Evolutionary conservation across 2,888 invertebrate genomes (phyloP).

Genomic region (Eupithecia exiguata): DNA sequence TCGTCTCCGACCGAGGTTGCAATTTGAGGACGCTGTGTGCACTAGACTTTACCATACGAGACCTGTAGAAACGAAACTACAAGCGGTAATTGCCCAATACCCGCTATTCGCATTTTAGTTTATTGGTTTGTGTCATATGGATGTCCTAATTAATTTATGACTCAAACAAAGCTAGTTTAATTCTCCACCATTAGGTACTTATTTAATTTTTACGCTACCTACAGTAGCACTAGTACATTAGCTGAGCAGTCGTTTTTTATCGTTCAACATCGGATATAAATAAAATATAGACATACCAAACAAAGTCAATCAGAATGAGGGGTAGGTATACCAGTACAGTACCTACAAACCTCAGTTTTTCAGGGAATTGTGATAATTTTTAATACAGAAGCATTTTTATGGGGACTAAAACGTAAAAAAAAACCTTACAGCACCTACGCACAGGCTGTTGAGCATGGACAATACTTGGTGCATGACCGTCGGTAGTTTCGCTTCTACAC

Average conservation of each 20-base stretch:
- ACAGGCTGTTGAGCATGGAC: too few species aligned
- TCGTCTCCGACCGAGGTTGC: slow-evolving; percentile 52
- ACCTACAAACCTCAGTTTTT: neutral
- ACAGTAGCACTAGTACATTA: too few species aligned
- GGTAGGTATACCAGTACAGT: neutral
- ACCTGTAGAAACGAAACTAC: slow-evolving; percentile 24
- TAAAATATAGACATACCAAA: neutral
- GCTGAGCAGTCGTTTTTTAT: neutral
- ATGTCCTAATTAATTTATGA: neutral
- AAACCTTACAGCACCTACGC: too few species aligned
- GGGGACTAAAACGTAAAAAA: too few species aligned
- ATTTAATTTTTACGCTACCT: neutral
- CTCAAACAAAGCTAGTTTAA: neutral
- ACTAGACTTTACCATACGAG: slow-evolving; percentile 29
- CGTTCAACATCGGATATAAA: neutral
- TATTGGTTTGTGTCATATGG: neutral
- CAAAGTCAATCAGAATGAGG: neutral
- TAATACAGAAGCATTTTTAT: too few species aligned
- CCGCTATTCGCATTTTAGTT: neutral
- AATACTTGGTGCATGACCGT: neutral
- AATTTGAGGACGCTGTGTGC: slow-evolving; percentile 44
- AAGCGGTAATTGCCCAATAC: neutral
- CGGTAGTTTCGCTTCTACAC: slow-evolving; percentile 23
- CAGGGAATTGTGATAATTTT: neutral
- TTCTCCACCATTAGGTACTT: too few species aligned